Conservation (phyloP, 1,140 invertebrate species). For the Matsumurasca onukii region DNA sequence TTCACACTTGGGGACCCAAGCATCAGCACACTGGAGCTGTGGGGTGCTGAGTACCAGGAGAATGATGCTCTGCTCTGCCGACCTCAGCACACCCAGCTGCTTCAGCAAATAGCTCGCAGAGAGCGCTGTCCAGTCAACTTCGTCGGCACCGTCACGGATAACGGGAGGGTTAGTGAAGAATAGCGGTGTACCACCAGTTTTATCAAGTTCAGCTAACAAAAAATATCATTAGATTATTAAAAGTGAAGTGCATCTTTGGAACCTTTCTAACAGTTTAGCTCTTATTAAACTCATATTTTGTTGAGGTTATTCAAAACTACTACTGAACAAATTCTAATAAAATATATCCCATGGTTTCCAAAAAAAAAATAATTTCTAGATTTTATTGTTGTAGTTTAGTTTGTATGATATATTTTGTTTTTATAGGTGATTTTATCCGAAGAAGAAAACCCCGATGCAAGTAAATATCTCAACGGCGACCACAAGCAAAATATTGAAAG, state of each 20-base stretch:
- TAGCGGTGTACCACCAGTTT: too few relatives aligned
- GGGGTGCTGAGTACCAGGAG: slow-evolving; percentile 99
- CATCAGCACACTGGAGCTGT: slow-evolving; percentile 89
- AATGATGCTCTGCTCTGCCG: slow-evolving; percentile 86
- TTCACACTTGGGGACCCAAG: slow-evolving; percentile 95
- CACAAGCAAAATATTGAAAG: slow-evolving; percentile 41
- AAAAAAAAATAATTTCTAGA: too few relatives aligned
- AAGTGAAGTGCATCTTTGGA: too few relatives aligned
- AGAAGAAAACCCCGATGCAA: slow-evolving; percentile 50
- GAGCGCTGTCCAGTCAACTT: slow-evolving; percentile 93
- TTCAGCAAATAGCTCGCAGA: slow-evolving; percentile 74
- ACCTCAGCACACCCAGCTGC: slow-evolving; percentile 59
- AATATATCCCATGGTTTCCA: too few relatives aligned
- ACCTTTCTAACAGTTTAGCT: too few relatives aligned
- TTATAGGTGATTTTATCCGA: slow-evolving; percentile 65
- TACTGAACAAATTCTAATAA: too few relatives aligned
- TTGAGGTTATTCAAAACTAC: too few relatives aligned
- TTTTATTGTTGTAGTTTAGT: too few relatives aligned
- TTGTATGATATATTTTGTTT: slow-evolving; percentile 30
- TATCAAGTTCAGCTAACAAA: too few relatives aligned
- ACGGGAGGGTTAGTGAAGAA: slow-evolving; percentile 73
- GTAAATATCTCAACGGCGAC: slow-evolving; percentile 47
- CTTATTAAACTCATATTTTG: too few relatives aligned
- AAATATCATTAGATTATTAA: too few relatives aligned
- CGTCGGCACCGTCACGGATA: slow-evolving; percentile 89